Conservation (phyloP, 2,797 vertebrate genomes). For the Anniella stebbinsi region DNA sequence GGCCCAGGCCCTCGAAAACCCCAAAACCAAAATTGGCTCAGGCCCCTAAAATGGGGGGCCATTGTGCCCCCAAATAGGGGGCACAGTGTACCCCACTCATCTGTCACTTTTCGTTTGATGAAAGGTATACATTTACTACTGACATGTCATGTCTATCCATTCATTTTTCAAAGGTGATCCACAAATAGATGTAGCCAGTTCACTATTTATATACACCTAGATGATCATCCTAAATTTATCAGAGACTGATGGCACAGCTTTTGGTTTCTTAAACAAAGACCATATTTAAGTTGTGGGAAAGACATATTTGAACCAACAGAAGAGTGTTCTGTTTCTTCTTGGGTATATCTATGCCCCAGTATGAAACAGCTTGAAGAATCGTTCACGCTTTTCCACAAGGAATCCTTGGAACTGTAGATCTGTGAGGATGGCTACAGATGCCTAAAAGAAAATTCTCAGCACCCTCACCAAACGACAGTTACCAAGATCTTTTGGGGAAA, state of each 20-base stretch:
- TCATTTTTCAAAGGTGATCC: neutral
- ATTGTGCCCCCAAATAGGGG: no score
- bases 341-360: no score
- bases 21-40: no score
- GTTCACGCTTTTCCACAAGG: neutral
- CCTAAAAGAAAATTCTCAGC: neutral
- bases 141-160: neutral
- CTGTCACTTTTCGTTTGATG: no score
- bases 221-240: neutral
- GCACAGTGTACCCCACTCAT: no score
- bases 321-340: neutral
- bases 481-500: neutral
- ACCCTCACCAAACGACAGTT: neutral
- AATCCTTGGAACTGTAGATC: neutral
- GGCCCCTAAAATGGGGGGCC: no score
- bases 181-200: neutral
- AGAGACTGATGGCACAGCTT: neutral
- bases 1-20: no score
- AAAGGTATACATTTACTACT: no score
- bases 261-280: neutral
- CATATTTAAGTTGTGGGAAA: neutral
- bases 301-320: neutral
- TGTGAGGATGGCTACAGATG: neutral
- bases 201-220: neutral
- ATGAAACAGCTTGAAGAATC: neutral